These are phyloP conservation scores for Caenorhabditis briggsae DNA, from an alignment of 1,140 invertebrate species.

Conservation along the genomic window DNA sequence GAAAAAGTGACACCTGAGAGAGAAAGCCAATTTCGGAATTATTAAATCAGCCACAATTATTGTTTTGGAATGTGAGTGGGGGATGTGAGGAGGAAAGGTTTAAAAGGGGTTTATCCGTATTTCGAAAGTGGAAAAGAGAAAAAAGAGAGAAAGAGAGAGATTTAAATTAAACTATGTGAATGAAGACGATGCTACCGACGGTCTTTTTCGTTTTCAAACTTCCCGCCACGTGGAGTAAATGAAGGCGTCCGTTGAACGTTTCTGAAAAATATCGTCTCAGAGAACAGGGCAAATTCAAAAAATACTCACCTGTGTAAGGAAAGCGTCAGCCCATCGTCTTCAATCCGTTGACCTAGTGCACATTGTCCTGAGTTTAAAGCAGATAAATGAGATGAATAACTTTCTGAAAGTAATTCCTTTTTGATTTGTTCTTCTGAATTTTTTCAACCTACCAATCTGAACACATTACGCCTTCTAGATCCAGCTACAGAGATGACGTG, in stretches of 20 bases:
- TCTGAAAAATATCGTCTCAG: neutral
- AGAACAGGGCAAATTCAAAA: neutral
- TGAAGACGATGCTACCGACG: constrained; percentile 50
- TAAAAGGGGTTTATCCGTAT: constrained; percentile 9
- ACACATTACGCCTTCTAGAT: constrained; percentile 37
- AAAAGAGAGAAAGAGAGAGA: neutral
- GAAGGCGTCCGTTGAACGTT: constrained; percentile 56
- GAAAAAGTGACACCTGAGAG: neutral
- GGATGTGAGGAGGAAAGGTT: too few species aligned
- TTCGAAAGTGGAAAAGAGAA: neutral
- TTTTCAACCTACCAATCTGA: constrained; percentile 28
- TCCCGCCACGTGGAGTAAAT: constrained; percentile 61
- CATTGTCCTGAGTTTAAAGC: constrained; percentile 50
- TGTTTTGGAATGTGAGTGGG: constrained; percentile 27
- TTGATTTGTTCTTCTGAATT: neutral
- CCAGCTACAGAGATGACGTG: constrained; percentile 51
- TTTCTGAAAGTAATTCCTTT: constrained; percentile 46
- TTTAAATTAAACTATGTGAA: neutral
- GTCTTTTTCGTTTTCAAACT: constrained; percentile 62
- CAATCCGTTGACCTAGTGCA: constrained; percentile 34
- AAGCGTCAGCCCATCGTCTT: constrained; percentile 33
- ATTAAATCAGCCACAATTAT: neutral
- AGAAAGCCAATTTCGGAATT: neutral
- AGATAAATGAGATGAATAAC: constrained; percentile 37
- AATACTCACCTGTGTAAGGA: neutral